Conservation (phyloP, 2,888 invertebrate species). For the Hydropsyche betteni region DNA sequence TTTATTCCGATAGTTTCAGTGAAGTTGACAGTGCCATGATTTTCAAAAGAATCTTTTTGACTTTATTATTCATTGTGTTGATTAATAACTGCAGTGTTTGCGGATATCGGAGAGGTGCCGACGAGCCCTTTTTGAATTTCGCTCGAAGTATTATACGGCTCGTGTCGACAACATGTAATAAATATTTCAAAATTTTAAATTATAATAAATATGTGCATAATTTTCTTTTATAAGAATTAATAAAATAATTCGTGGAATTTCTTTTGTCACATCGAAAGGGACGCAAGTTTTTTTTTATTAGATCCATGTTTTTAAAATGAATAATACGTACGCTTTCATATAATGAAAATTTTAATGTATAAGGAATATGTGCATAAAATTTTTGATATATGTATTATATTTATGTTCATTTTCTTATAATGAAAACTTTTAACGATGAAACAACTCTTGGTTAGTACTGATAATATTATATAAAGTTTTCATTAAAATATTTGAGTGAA, state of each 20-base stretch:
- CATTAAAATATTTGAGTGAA: no score
- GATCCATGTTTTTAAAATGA: not conserved
- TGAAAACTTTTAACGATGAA: no score
- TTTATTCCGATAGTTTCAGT: no score
- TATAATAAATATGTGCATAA: not conserved
- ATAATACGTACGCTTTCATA: no score
- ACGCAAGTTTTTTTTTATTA: not conserved
- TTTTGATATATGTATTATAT: no score
- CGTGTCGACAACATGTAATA: conserved; percentile 12
- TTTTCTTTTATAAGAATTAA: not conserved
- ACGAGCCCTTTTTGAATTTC: not conserved
- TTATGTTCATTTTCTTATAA: no score
- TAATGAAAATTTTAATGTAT: no score
- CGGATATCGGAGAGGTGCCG: not conserved
- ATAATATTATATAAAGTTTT: no score
- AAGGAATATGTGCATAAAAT: no score
- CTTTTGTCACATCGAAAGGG: not conserved
- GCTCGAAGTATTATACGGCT: not conserved
- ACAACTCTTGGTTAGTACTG: no score
- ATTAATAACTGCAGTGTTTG: no score
- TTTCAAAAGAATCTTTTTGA: not conserved
- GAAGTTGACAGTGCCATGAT: not conserved
- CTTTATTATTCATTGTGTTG: not conserved
- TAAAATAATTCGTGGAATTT: not conserved
- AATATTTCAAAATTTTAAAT: not conserved